Evolutionary conservation across 1,140 invertebrate genomes (phyloP).

Genomic region (Limonius californicus): DNA sequence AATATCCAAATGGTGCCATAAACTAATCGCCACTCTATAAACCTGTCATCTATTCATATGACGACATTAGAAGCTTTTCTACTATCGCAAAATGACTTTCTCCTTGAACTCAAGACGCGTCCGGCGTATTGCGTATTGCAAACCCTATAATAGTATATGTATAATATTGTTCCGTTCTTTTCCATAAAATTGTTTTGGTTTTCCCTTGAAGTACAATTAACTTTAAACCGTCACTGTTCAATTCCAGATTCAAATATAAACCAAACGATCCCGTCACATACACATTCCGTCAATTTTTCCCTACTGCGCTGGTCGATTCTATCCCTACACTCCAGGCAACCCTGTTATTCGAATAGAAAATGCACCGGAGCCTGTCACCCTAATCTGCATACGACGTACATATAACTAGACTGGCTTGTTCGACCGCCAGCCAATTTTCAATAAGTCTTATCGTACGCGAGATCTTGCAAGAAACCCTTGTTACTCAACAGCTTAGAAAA

Average conservation of each 20-base stretch:
- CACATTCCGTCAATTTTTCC: neutral
- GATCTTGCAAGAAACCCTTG: neutral
- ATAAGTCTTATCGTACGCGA: neutral
- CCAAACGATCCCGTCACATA: no score
- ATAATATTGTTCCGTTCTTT: no score
- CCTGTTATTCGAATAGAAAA: neutral
- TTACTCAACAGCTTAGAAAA: neutral
- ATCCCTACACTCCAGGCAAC: neutral
- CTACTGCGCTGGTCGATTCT: neutral
- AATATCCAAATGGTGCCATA: constrained; percentile 12
- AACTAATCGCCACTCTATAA: constrained; percentile 26
- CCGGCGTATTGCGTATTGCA: no score
- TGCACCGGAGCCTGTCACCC: neutral
- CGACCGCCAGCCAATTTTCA: neutral
- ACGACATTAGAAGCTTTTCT: no score
- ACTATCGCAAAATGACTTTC: no score
- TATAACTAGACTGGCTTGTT: neutral
- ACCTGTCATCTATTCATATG: constrained; percentile 25
- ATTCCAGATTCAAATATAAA: no score
- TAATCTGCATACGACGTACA: neutral
- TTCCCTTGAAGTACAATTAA: no score
- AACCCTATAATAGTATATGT: no score
- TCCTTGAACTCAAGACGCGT: no score
- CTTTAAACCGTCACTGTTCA: no score
- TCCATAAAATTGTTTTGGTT: no score